Conservation (phyloP, 2,888 invertebrate genomes). For the Bimastos eiseni region DNA sequence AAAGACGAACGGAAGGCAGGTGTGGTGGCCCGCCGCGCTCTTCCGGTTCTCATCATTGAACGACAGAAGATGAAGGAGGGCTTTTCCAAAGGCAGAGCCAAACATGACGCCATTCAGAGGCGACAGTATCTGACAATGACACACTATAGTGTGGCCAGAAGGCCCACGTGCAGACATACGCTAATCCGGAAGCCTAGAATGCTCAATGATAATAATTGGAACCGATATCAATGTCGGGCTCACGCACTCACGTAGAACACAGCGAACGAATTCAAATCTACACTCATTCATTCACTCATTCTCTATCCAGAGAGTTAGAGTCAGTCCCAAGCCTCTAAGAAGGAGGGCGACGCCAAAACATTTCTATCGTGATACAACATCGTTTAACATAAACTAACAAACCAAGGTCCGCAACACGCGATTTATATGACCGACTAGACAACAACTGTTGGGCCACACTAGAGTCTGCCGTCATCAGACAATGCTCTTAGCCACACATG, state of each 20-base stretch:
- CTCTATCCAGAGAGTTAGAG: too few species aligned
- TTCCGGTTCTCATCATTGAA: not conserved
- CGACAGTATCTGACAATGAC: not conserved
- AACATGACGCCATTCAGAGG: not conserved
- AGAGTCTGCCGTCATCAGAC: not conserved
- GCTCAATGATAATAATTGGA: too few species aligned
- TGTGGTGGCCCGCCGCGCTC: not conserved
- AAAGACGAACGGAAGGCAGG: constrained; percentile 4
- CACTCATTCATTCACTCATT: too few species aligned
- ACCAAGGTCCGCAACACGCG: not conserved
- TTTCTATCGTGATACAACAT: too few species aligned
- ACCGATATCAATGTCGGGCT: too few species aligned
- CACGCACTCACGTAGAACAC: too few species aligned
- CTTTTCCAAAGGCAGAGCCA: not conserved
- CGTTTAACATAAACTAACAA: too few species aligned
- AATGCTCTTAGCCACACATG: not conserved
- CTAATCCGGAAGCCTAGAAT: too few species aligned
- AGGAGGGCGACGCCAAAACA: too few species aligned
- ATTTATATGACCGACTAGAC: not conserved
- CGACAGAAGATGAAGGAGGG: not conserved
- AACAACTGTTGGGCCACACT: not conserved
- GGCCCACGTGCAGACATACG: not conserved
- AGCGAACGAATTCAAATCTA: too few species aligned
- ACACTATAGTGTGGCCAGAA: not conserved
- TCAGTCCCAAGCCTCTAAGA: too few species aligned